Base-by-base conservation (phyloP, 23 tunicate species). In the Halocynthia roretzi region DNA sequence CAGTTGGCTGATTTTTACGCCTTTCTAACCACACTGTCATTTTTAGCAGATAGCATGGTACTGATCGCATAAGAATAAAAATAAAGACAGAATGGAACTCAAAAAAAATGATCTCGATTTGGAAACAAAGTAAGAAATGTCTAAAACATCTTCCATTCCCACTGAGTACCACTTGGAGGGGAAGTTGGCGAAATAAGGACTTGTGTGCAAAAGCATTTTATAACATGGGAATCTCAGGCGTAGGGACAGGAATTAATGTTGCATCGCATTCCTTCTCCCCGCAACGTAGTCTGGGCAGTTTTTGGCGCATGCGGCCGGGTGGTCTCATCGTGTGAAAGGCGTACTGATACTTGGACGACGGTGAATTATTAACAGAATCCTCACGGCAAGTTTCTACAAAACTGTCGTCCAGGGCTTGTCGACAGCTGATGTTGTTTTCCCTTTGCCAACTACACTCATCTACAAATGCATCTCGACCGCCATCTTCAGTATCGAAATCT, bases 241-340 rank as follows among this genome's bases (percentile, higher is more conserved):
- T 89, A 5, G 96, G 96, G 51, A 89, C 89, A 7, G 96, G 86
- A 11, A 80, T n/a, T 8, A 80, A 86, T 55, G 78, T 83, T 52
- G 50, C 14, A 14, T 56, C 80, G 80, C 85, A 83, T 58, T 75
- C 67, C 72, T 83, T 88, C 50, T 44, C 76, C 15, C 83, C 81
- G 68, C 80, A 83, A 21, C 89, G 23, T 67, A 84, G 53, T 52
- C 85, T 89, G 6, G 89, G 89, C 80, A 84, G 71, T 74, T 80
- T 84, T 54, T 83, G 84, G 11, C 89, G 89, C 96, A 84, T 80
- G 56, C 96, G 69, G 15, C 68, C 50, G 23, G 82, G 82, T 7
- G 96, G 96, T 23, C 96, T 51, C 80, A 89, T 61, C 0, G 96
- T 89, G 76, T 70, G 82, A 54, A 89, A 89, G 23, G 72, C 70